A percentile compares a stretch with the other conserved stretches of the same genome.
Evolutionary conservation across 2,888 invertebrate genomes (phyloP).

Genomic region (Lasioglossum oenotherae): DNA sequence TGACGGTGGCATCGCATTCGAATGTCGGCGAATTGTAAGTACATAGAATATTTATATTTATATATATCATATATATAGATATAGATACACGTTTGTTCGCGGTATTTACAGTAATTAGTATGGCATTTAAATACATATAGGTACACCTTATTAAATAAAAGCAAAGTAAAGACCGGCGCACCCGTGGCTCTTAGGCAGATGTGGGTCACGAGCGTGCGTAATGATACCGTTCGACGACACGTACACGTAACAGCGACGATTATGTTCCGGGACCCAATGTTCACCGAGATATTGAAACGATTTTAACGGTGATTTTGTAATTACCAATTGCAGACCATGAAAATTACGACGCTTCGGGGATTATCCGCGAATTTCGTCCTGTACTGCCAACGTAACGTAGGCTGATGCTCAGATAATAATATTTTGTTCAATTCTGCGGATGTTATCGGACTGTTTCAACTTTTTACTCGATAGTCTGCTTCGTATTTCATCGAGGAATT

Average conservation of each 20-base stretch:
- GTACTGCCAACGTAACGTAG: neutral
- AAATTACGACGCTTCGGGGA: conserved; percentile 22
- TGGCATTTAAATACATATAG: conserved; percentile 80
- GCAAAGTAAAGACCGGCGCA: conserved; percentile 60
- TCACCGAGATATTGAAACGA: conserved; percentile 35
- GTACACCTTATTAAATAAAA: conserved; percentile 75
- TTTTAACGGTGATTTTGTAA: conserved; percentile 39
- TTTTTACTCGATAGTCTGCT: neutral
- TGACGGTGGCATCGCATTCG: conserved; percentile 45
- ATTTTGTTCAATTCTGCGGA: neutral
- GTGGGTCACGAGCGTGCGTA: conserved; percentile 53
- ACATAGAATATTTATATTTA: conserved; percentile 64
- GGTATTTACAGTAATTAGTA: conserved; percentile 79
- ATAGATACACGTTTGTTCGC: conserved; percentile 72
- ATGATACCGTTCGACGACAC: conserved; percentile 51
- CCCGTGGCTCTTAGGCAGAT: conserved; percentile 56
- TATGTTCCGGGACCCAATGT: conserved; percentile 31
- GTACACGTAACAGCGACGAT: conserved; percentile 34
- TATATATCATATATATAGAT: conserved; percentile 57
- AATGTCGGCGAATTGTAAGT: conserved; percentile 48
- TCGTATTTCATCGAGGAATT: neutral
- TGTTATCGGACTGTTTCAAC: neutral
- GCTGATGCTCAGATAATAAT: neutral
- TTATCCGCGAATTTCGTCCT: neutral
- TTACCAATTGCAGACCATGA: conserved; percentile 19